Evolutionary conservation across 2,797 vertebrate genomes (phyloP).

Genomic region (Enoplosus armatus): DNA sequence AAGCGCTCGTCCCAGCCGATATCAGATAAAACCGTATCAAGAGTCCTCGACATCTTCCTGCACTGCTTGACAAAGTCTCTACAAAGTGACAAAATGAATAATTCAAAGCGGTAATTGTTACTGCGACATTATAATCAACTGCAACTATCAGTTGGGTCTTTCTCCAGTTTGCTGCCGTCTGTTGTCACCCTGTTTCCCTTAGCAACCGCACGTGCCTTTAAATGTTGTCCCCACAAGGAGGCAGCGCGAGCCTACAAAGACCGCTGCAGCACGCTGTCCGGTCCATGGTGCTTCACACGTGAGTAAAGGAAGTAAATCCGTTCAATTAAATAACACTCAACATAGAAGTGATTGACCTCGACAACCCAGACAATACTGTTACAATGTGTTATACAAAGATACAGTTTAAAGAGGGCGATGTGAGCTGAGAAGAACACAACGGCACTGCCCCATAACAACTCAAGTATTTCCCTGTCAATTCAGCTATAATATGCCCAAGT

Average conservation of each 20-base stretch:
- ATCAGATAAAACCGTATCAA: slow-evolving; percentile 77
- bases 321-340: neutral
- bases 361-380: neutral
- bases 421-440: neutral
- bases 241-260: slow-evolving; percentile 33
- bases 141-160: neutral
- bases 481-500: neutral
- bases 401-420: neutral
- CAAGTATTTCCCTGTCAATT: neutral
- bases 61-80: neutral
- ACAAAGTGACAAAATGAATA: neutral
- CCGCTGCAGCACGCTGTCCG: no score
- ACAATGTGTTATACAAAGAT: neutral
- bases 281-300: no score
- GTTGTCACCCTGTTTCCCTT: slow-evolving; percentile 62
- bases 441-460: neutral
- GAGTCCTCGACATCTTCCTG: slow-evolving; percentile 76
- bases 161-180: neutral
- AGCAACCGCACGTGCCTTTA: slow-evolving; percentile 52
- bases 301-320: no score
- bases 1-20: slow-evolving; percentile 89
- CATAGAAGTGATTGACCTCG: neutral
- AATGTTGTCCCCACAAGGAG: neutral
- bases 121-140: fast-evolving
- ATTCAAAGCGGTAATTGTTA: neutral